Percentiles rank a stretch among this genome's conserved stretches.
These are phyloP conservation scores for Salmo trutta DNA, from an alignment of 2,797 vertebrate species.

Conservation along the genomic window DNA sequence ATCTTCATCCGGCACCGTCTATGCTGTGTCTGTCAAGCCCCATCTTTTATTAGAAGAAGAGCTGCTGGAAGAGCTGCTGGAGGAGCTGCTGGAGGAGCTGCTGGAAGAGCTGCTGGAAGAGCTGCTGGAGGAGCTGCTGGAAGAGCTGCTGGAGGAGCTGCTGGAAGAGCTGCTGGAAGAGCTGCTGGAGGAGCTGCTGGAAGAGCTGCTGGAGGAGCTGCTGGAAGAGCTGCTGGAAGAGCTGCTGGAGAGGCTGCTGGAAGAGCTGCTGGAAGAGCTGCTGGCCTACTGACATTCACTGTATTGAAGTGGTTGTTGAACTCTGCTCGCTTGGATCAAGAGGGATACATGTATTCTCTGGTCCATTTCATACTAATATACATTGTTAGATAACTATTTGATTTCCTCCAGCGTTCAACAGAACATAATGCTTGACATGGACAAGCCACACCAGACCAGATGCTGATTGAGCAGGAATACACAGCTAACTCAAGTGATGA, in stretches of 20 bases:
- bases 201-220: too few species aligned
- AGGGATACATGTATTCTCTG: not conserved
- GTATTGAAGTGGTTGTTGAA: not conserved
- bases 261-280: not conserved
- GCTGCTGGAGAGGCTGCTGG: not conserved
- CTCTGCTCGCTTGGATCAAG: not conserved
- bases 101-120: not conserved
- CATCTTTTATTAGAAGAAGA: not conserved
- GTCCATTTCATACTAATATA: not conserved
- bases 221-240: not conserved
- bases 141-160: too few species aligned
- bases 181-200: too few species aligned
- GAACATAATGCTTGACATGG: not conserved
- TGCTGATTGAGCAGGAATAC: not conserved
- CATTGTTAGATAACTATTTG: too few species aligned
- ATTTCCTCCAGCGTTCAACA: not conserved
- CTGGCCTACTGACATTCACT: not conserved
- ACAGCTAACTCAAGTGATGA: not conserved
- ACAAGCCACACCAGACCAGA: not conserved
- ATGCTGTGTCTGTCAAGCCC: too few species aligned
- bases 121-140: too few species aligned
- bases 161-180: not conserved
- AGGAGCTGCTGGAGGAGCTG: not conserved
- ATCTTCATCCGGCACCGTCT: not conserved
- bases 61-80: not conserved